Evolutionary conservation across 2,797 vertebrate species (phyloP).

Genomic region (Onychomys torridus): DNA sequence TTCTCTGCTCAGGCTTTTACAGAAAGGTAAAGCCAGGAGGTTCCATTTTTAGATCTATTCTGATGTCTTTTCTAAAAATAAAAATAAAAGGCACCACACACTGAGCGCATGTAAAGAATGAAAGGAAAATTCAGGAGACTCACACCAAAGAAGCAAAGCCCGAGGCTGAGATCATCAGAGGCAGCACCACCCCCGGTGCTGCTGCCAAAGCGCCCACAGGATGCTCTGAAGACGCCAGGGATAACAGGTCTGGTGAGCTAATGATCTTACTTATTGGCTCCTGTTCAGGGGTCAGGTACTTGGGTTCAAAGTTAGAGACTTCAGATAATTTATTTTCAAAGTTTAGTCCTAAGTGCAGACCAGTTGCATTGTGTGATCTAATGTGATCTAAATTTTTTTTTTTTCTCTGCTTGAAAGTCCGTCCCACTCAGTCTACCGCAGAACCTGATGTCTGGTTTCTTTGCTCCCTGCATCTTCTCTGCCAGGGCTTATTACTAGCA

Average conservation of each 20-base stretch:
- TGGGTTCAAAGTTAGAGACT: slow-evolving; percentile 58
- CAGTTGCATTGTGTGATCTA: slow-evolving; percentile 18
- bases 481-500: neutral
- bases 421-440: neutral
- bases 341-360: slow-evolving; percentile 22
- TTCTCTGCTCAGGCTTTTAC: slow-evolving; percentile 28
- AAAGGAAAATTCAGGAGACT: slow-evolving; percentile 76
- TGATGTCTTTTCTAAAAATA: slow-evolving; percentile 77
- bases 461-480: neutral
- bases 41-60: slow-evolving; percentile 71
- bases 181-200: slow-evolving; percentile 11
- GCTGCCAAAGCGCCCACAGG: neutral
- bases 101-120: slow-evolving; percentile 34
- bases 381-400: neutral
- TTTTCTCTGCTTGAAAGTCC: slow-evolving; percentile 35
- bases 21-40: slow-evolving; percentile 4
- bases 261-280: slow-evolving; percentile 51
- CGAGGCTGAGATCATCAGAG: slow-evolving; percentile 63
- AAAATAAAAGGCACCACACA: slow-evolving; percentile 65
- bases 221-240: neutral
- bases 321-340: slow-evolving; percentile 68
- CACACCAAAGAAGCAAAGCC: slow-evolving; percentile 55
- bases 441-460: neutral
- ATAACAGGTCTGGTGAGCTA: neutral
- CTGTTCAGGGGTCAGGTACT: slow-evolving; percentile 45